Conservation (phyloP, 1,140 invertebrate genomes). For the Helicoverpa armigera region DNA sequence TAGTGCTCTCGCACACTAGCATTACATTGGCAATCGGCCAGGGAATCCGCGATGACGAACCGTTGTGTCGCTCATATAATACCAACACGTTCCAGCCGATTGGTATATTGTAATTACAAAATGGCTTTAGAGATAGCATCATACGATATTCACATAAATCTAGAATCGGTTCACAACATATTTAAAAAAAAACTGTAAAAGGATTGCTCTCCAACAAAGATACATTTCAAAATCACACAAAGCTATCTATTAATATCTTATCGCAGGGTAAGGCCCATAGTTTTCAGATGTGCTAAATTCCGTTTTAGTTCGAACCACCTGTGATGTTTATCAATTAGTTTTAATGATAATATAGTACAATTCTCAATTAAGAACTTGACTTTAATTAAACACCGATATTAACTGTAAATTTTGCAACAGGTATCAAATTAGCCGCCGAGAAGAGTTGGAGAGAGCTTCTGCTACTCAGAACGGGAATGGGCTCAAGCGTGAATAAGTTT, state of each 20-base stretch:
- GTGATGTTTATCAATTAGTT: no score
- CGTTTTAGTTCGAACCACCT: neutral
- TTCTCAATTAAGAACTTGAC: no score
- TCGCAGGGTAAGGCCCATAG: conserved; percentile 3
- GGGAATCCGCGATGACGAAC: conserved; percentile 72
- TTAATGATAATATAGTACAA: no score
- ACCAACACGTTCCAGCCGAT: conserved; percentile 52
- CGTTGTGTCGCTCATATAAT: conserved; percentile 74
- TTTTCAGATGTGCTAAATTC: neutral
- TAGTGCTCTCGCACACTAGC: conserved; percentile 70
- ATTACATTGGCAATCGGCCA: conserved; percentile 71
- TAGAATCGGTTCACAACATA: no score
- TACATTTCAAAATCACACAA: neutral
- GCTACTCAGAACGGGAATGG: conserved; percentile 88
- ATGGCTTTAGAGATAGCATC: neutral
- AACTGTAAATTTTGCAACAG: conserved; percentile 58
- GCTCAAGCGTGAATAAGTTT: conserved; percentile 88
- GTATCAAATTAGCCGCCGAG: conserved; percentile 88
- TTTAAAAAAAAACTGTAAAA: no score
- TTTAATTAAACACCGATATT: neutral
- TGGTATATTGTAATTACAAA: conserved; percentile 25
- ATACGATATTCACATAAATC: no score
- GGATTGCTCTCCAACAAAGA: no score
- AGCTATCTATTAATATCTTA: conserved; percentile 40
- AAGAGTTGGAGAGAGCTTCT: conserved; percentile 82